These are phyloP conservation scores for Rhinogobio ventralis DNA, from an alignment of 2,797 vertebrate species.

Conservation along the genomic window DNA sequence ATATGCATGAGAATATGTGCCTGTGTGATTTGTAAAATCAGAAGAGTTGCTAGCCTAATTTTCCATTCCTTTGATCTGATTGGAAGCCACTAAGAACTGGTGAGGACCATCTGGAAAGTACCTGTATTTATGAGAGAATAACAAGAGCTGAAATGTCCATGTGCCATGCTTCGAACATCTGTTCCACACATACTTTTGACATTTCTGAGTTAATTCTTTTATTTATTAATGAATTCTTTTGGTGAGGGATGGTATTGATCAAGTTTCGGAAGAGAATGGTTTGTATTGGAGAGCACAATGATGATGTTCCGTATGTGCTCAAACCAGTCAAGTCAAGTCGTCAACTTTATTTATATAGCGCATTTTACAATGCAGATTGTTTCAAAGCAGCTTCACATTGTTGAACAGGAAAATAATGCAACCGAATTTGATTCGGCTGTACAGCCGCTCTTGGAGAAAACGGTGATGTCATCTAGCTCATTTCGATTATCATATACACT, in stretches of 20 bases:
- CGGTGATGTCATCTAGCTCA: too few relatives aligned
- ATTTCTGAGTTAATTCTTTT: neutral
- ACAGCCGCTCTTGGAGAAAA: too few relatives aligned
- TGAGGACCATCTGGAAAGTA: constrained; percentile 54
- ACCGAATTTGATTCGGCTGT: too few relatives aligned
- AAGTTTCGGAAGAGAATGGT: neutral
- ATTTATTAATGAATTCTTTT: neutral
- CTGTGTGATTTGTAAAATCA: constrained; percentile 49
- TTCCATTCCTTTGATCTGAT: constrained; percentile 52
- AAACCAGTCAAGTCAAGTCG: too few relatives aligned
- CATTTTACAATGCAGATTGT: too few relatives aligned
- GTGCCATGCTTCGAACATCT: constrained; percentile 31
- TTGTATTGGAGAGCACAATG: neutral
- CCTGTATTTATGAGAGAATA: constrained; percentile 25
- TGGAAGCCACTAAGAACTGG: constrained; percentile 26
- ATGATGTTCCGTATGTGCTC: neutral
- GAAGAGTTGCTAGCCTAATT: constrained; percentile 42
- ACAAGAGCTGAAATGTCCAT: constrained; percentile 21
- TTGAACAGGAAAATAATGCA: too few relatives aligned
- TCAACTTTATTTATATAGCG: too few relatives aligned
- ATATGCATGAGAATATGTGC: constrained; percentile 38
- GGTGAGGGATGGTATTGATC: neutral
- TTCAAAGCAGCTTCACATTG: too few relatives aligned
- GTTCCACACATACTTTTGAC: neutral
- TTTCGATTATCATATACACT: too few relatives aligned